These are phyloP conservation scores for Teleogryllus occipitalis DNA, from an alignment of 1,140 invertebrate genomes.

Conservation along the genomic window DNA sequence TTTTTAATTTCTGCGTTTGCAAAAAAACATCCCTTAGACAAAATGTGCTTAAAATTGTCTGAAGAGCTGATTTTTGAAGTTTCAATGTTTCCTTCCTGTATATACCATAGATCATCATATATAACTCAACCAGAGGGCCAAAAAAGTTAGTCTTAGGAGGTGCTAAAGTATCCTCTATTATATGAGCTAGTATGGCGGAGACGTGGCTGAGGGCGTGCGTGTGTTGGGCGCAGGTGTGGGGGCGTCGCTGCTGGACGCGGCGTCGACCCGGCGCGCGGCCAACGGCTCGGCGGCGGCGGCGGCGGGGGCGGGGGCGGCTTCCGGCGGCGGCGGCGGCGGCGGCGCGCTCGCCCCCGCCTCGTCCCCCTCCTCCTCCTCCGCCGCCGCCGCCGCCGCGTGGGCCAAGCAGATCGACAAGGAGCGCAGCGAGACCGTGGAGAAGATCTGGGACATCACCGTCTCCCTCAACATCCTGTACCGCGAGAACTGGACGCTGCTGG, in stretches of 20 bases:
- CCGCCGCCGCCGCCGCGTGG: slow-evolving; percentile 23
- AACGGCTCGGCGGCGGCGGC: not conserved
- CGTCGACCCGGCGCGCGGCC: not conserved
- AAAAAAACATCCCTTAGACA: no score
- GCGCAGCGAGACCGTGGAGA: slow-evolving; percentile 68
- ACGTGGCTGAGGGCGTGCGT: no score
- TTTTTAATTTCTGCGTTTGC: no score
- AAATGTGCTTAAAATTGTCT: no score
- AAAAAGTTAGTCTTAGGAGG: no score
- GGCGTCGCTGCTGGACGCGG: slow-evolving; percentile 14
- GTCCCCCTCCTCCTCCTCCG: no score
- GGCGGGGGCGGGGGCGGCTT: not conserved
- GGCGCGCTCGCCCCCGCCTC: not conserved
- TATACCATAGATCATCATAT: no score
- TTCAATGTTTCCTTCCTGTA: no score
- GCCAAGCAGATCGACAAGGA: slow-evolving; percentile 48
- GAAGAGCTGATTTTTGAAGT: no score
- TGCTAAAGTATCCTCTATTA: no score
- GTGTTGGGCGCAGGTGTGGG: not conserved
- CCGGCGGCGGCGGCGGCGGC: not conserved
- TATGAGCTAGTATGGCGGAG: no score
- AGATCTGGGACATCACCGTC: slow-evolving; percentile 92
- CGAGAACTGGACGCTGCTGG: slow-evolving; percentile 87
- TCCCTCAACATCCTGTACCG: slow-evolving; percentile 87
- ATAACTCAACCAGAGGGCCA: no score